These are phyloP conservation scores for Chamaetylas fuelleborni DNA, from an alignment of 2,113 vertebrate genomes.

Conservation along the genomic window DNA sequence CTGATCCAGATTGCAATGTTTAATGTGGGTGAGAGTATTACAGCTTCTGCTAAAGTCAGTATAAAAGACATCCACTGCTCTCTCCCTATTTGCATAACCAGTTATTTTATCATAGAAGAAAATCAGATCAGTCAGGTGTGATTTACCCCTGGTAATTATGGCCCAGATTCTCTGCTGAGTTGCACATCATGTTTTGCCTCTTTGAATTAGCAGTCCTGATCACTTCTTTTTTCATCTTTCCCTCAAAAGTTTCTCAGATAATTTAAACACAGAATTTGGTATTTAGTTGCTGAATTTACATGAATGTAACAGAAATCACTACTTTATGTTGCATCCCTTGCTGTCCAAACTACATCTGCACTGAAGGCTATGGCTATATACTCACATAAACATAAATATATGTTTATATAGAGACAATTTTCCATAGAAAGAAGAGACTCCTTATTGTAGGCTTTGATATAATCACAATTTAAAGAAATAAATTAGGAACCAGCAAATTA, in stretches of 20 bases:
- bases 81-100: neutral
- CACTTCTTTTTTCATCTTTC: neutral
- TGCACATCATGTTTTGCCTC: neutral
- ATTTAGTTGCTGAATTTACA: neutral
- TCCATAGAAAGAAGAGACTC: neutral
- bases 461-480: neutral
- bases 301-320: neutral
- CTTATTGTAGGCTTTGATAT: neutral
- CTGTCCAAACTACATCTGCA: neutral
- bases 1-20: rapidly evolving
- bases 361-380: neutral
- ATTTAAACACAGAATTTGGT: neutral
- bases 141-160: neutral
- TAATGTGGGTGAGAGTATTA: neutral
- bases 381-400: neutral
- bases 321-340: neutral
- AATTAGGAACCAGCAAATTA: neutral
- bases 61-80: neutral
- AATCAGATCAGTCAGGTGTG: neutral
- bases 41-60: neutral
- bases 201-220: neutral
- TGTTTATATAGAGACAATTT: neutral
- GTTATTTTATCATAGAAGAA: neutral
- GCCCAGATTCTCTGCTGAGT: neutral
- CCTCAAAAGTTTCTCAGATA: neutral